Base-by-base conservation (phyloP, 2,113 vertebrate species). In the Heterotis niloticus region DNA sequence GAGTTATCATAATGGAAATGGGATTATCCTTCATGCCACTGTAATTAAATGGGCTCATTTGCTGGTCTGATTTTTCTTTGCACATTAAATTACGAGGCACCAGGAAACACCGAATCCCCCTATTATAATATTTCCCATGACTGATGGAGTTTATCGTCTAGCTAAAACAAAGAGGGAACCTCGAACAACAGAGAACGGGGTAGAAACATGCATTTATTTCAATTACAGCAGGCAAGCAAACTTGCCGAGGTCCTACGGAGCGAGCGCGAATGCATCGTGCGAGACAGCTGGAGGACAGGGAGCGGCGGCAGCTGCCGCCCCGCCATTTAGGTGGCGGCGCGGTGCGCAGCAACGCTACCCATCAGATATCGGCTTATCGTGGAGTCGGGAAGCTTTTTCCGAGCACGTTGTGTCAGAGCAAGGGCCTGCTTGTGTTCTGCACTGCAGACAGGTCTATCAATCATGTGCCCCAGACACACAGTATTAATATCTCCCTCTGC, bases 1-100 rank as follows among this genome's bases (percentile, higher is more conserved):
- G 90, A 96, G 96, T 93, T 82, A 80, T 66, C 76, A 17, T 70
- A n/a, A 26, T 71, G 24, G 12, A 26, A 34, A 23, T 5, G 14
- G 77, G 67, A 70, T 68, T 69, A 72, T 72, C 69, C 57, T 62
- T 44, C 59, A 44, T 23, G 59, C 78, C 18, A 12, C 62, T 20
- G 60, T 73, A 66, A 74, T 79, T 73, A 64, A 74, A 70, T 29
- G 26, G 67, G 54, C 56, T 78, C 77, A 34, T 60, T 34, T 44
- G 28, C 66, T 29, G n/a, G 24, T 11, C 65, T 52, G 24, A 34
- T 54, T 71, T 56, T 26, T 56, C 51, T 51, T 77, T 67, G 12
- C 11, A 20, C 20, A 13, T n/a, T 51, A 44, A 62, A 78, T 68
- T 69, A 70, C 60, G 56, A 23, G 56, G 1, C 72, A 26, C 28